Percentiles rank a stretch among this genome's conserved stretches.
Conservation (phyloP, 2,888 invertebrate species). For the Agrotis segetum region DNA sequence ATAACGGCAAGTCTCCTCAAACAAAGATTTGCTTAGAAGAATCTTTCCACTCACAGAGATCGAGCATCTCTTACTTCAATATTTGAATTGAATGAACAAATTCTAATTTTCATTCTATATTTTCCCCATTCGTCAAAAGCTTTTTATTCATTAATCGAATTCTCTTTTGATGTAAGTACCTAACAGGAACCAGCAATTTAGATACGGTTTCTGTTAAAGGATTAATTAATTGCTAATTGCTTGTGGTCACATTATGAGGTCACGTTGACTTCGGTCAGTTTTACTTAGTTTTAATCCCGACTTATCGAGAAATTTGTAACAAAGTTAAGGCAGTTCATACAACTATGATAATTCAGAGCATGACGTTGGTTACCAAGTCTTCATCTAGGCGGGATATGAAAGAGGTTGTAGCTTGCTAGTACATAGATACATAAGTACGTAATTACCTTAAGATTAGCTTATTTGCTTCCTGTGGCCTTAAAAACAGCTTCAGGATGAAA, state of each 20-base stretch:
- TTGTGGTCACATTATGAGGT: slow-evolving; percentile 34
- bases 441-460: slow-evolving; percentile 25
- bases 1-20: slow-evolving; percentile 21
- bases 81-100: slow-evolving; percentile 61
- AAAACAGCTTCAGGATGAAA: slow-evolving; percentile 1
- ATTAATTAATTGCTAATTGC: slow-evolving; percentile 52
- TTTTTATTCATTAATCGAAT: slow-evolving; percentile 58
- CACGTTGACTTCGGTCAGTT: slow-evolving; percentile 1
- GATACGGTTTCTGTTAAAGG: slow-evolving; percentile 16
- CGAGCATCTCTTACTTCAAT: slow-evolving; percentile 54
- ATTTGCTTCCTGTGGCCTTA: not conserved
- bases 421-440: too few species aligned
- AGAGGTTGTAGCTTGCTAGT: slow-evolving; percentile 32
- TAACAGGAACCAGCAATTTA: slow-evolving; percentile 17
- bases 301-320: slow-evolving; percentile 44
- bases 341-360: slow-evolving; percentile 47
- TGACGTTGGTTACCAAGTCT: slow-evolving; percentile 40
- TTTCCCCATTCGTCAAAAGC: slow-evolving; percentile 43
- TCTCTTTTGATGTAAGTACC: slow-evolving; percentile 51
- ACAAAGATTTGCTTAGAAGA: slow-evolving; percentile 41
- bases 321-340: slow-evolving; percentile 45
- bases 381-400: slow-evolving; percentile 31
- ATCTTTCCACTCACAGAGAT: slow-evolving; percentile 32
- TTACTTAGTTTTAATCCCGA: slow-evolving; percentile 37
- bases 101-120: slow-evolving; percentile 58